Conservation (phyloP, 1,140 invertebrate genomes). For the Varroa destructor region DNA sequence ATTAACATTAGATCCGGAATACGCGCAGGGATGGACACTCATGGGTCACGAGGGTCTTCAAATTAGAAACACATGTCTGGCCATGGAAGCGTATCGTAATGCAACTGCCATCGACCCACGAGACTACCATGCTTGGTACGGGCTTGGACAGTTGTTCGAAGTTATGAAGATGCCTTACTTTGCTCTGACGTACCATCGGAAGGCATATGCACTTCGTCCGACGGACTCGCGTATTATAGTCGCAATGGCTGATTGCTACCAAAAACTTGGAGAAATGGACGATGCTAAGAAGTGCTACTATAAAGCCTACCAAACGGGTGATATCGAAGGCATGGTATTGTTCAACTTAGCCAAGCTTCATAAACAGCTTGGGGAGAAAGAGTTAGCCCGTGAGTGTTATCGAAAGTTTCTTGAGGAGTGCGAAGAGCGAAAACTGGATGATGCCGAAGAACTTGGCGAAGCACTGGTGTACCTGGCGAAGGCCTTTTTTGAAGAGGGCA, state of each 20-base stretch:
- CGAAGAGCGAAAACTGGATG: background rate
- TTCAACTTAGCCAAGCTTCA: slow-evolving; percentile 61
- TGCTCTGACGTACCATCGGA: slow-evolving; percentile 91
- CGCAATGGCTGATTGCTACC: slow-evolving; percentile 87
- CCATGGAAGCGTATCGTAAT: slow-evolving; percentile 89
- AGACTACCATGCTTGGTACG: slow-evolving; percentile 96
- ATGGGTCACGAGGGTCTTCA: slow-evolving; percentile 99
- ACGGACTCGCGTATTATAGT: slow-evolving; percentile 93
- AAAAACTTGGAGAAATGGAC: slow-evolving; percentile 76
- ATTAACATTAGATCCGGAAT: slow-evolving; percentile 81
- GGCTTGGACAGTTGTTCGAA: slow-evolving; percentile 92
- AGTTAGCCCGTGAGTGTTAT: slow-evolving; percentile 2
- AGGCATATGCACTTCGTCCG: slow-evolving; percentile 77
- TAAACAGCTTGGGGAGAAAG: slow-evolving; percentile 7
- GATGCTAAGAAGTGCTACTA: slow-evolving; percentile 95
- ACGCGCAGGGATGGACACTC: slow-evolving; percentile 85
- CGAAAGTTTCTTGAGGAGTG: slow-evolving; percentile 21
- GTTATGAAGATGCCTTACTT: slow-evolving; percentile 91
- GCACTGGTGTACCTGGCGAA: slow-evolving; percentile 13
- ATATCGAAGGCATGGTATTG: slow-evolving; percentile 86
- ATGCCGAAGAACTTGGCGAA: slow-evolving; percentile 5
- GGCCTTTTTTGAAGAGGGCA: slow-evolving; percentile 4
- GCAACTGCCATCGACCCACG: slow-evolving; percentile 86
- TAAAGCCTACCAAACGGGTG: slow-evolving; percentile 86
- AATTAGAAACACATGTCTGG: slow-evolving; percentile 94